phyloP scores from a whole-genome alignment of 2,113 vertebrate species.

The Promerops cafer region DNA sequence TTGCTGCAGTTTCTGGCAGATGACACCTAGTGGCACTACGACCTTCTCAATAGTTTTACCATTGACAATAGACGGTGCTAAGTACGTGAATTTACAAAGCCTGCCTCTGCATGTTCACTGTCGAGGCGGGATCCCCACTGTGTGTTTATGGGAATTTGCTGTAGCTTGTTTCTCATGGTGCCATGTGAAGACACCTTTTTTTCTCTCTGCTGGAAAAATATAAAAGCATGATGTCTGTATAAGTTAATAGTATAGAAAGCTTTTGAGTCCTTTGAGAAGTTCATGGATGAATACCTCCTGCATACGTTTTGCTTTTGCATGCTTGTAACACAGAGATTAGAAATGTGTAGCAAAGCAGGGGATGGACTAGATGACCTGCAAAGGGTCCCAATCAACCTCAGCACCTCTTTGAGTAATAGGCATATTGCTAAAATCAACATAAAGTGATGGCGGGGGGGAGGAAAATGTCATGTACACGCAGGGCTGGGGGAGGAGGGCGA shows the following conservation, averaged over 20 bases:
- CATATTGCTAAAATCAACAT: neutral
- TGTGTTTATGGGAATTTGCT: neutral
- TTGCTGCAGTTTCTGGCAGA: neutral
- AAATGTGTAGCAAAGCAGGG: neutral
- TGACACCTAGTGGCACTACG: neutral
- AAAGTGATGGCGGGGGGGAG: neutral
- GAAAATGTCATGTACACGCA: neutral
- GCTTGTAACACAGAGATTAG: neutral
- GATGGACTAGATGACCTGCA: neutral
- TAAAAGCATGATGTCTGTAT: neutral
- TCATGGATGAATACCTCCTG: neutral
- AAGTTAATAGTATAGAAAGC: neutral
- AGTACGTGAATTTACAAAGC: neutral
- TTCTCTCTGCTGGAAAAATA: neutral
- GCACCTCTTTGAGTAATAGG: neutral
- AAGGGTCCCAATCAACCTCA: neutral
- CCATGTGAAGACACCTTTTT: rapidly evolving
- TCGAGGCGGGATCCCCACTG: rapidly evolving
- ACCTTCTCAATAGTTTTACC: neutral
- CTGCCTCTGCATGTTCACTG: neutral
- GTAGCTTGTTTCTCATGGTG: neutral
- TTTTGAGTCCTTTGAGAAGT: neutral
- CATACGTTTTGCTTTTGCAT: neutral
- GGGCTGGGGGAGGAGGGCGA: neutral
- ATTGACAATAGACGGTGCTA: neutral